Evolutionary conservation across 1,140 invertebrate species (phyloP), one percentile per base, ranked within the genome.

Genomic region (Drosophila littoralis): DNA sequence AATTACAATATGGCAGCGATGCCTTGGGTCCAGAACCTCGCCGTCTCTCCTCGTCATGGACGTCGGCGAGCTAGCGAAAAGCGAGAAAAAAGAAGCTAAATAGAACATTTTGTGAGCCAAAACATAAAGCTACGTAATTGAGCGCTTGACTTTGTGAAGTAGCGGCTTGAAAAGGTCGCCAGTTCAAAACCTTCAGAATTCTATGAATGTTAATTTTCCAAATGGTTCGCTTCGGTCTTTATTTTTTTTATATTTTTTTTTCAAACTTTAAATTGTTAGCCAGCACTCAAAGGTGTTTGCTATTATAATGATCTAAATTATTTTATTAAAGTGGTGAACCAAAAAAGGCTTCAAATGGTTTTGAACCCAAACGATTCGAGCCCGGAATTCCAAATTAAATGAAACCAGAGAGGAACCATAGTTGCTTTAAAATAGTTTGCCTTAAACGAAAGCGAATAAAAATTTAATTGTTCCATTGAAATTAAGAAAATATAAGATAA

Each of bases 1-100:
- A 86, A 86, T 85, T 85, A 86, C 78, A 85, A 86, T 81, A 81
- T 79, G 81, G 54, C 55, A 67, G 73, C 48, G 48, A 36, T 52
- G 10, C 38, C 22, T 63, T 57, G 57, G 57, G 12, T 13, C 33
- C n/a, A 42, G 9, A 13, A 10, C 15, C 35, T 33, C 8, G 15
- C 33, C 9, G 17, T 40, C 12, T 40, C 7, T 50, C 10, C 43
- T 10, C 52, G 55, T 33, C 35, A 36, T 32, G 57, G 59, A 38
- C 40, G 5, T 42, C 40, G n/a, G 33, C 32, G 58, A 45, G 38
- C 58, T 40, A 15, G 50, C 10, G 12, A 58, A 58, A 57, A 38
- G 4, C 22, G 22, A 3, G 22, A 28, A 28, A 45, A 75, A 13
- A 13, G 36, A 84, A 77, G 84, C 74, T 86, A 85, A 81, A 80